A percentile compares a stretch with the other conserved stretches of the same genome.
phyloP scores from a whole-genome alignment of 2,113 vertebrate species.

The Turnix velox region DNA sequence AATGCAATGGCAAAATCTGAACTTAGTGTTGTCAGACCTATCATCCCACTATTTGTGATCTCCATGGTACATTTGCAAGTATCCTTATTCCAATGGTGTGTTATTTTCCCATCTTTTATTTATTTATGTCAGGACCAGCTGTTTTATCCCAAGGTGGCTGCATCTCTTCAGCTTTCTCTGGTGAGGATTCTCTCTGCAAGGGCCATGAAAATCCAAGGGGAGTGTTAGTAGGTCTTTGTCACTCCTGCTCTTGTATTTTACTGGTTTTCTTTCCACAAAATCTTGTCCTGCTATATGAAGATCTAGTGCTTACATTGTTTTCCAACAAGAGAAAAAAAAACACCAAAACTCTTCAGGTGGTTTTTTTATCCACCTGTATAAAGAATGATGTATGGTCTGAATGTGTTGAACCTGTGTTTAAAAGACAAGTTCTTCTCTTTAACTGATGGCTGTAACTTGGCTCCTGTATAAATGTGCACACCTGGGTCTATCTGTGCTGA shows the following conservation, averaged over 20 bases:
- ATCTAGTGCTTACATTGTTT: background rate
- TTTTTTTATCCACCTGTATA: background rate
- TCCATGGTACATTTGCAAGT: background rate
- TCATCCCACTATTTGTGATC: background rate
- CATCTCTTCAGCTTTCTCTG: background rate
- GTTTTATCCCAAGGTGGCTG: background rate
- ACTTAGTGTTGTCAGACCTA: accelerated
- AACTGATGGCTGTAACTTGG: background rate
- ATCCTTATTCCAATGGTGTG: background rate
- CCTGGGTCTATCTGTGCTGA: background rate
- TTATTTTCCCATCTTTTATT: background rate
- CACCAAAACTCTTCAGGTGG: background rate
- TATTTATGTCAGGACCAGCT: background rate
- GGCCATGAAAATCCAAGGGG: background rate
- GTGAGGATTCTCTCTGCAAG: background rate
- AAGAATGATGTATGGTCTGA: background rate
- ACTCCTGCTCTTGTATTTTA: background rate
- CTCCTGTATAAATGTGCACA: background rate
- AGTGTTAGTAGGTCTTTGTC: background rate
- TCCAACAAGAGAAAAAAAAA: background rate
- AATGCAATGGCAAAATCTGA: background rate
- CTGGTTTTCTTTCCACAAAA: no score
- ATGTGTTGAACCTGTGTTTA: background rate
- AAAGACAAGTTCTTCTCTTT: background rate
- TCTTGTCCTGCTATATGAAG: background rate